Percentiles rank a stretch among this genome's conserved stretches.
phyloP scores from a whole-genome alignment of 2,113 vertebrate species.

The Daphoenositta chrysoptera region DNA sequence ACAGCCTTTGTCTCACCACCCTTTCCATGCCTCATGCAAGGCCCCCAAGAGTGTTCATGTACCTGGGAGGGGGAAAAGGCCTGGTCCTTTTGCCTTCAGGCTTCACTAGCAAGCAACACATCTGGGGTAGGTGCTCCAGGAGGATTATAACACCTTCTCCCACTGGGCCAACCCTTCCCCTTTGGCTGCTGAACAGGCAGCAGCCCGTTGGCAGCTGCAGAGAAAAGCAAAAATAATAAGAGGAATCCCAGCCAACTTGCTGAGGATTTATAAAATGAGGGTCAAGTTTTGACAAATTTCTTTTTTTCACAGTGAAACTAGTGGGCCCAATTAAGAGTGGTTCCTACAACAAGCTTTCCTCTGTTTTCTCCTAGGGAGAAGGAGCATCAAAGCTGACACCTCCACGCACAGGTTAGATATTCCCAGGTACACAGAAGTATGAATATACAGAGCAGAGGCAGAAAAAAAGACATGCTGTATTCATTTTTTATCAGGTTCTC shows the following conservation, averaged over 20 bases:
- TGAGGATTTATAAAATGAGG: background rate
- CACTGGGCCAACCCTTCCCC: background rate
- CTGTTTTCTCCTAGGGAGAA: background rate
- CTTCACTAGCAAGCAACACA: background rate
- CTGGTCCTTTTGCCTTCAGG: background rate
- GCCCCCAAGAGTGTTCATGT: background rate
- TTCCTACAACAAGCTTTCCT: background rate
- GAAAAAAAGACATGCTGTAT: background rate
- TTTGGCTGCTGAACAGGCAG: background rate
- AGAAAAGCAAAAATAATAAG: background rate
- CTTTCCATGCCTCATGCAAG: background rate
- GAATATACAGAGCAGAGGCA: background rate
- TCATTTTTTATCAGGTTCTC: background rate
- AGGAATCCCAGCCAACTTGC: background rate
- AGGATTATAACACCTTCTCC: background rate
- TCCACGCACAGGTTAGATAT: background rate
- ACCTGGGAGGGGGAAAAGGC: background rate
- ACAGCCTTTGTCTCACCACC: background rate
- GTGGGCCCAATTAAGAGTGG: background rate
- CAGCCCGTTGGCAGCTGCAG: background rate
- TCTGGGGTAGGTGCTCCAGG: background rate
- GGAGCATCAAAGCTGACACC: background rate
- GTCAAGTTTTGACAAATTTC: background rate
- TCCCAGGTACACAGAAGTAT: background rate
- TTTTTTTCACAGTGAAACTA: background rate